Percentiles rank a stretch among this genome's conserved stretches.
Evolutionary conservation across 2,113 vertebrate species (phyloP).

Genomic region (Notarius lentiginosus): DNA sequence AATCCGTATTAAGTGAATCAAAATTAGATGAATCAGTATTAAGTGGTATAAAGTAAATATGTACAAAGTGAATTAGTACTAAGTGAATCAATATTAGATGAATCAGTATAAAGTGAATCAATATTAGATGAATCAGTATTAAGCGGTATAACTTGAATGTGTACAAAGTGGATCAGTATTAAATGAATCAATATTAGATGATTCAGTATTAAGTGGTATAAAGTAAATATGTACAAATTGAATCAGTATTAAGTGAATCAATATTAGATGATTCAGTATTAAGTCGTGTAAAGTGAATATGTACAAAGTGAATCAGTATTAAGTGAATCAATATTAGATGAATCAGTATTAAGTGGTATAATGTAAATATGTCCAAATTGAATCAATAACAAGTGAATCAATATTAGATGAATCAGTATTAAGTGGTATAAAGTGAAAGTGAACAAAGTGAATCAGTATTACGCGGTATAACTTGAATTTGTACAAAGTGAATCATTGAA

Average conservation of each 20-base stretch:
- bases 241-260: neutral
- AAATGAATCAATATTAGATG: neutral
- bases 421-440: too few species aligned
- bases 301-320: neutral
- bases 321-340: neutral
- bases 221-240: neutral
- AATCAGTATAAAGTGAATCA: neutral
- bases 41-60: too few species aligned
- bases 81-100: neutral
- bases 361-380: too few species aligned
- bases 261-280: neutral
- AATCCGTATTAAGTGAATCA: too few species aligned
- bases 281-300: neutral
- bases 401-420: too few species aligned
- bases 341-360: neutral
- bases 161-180: neutral
- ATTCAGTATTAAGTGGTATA: neutral
- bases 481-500: too few species aligned
- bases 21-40: too few species aligned
- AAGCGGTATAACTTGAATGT: neutral
- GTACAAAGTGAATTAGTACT: neutral
- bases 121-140: neutral
- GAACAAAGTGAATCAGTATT: too few species aligned
- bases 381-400: too few species aligned
- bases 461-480: too few species aligned